These are phyloP conservation scores for Takifugu rubripes DNA, from an alignment of 2,797 vertebrate genomes.

Conservation along the genomic window DNA sequence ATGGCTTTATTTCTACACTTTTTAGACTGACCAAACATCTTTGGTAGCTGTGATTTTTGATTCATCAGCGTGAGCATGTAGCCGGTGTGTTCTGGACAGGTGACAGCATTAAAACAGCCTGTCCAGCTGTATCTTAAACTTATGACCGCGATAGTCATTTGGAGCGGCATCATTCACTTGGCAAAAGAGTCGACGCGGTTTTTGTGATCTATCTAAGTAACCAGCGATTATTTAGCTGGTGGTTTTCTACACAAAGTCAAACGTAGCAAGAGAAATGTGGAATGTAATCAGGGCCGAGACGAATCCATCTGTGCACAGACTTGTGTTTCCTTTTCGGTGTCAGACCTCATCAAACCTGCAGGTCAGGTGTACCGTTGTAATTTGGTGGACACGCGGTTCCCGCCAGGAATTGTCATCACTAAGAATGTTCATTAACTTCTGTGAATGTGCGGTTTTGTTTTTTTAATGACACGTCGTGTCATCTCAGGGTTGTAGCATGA, in stretches of 20 bases:
- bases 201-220: constrained; percentile 20
- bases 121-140: constrained; percentile 7
- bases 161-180: not conserved
- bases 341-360: constrained; percentile 57
- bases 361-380: constrained; percentile 54
- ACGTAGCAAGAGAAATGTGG: constrained; percentile 34
- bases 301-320: constrained; percentile 23
- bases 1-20: constrained; percentile 30
- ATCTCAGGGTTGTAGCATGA: constrained; percentile 62
- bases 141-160: constrained; percentile 11
- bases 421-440: constrained; percentile 28
- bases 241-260: constrained; percentile 21
- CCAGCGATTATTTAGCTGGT: constrained; percentile 26
- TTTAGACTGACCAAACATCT: constrained; percentile 57
- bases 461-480: constrained; percentile 28
- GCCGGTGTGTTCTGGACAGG: constrained; percentile 2
- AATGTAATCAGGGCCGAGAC: constrained; percentile 35
- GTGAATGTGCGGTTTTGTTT: constrained; percentile 7
- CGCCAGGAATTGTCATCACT: constrained; percentile 26
- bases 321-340: constrained; percentile 13
- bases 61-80: constrained; percentile 23
- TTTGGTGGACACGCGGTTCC: constrained; percentile 17
- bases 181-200: no score
- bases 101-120: constrained; percentile 7
- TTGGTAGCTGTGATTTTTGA: constrained; percentile 20